Percentiles rank a stretch among this genome's conserved stretches.
Conservation (phyloP, 2,797 vertebrate species). For the Phoebastria nigripes region DNA sequence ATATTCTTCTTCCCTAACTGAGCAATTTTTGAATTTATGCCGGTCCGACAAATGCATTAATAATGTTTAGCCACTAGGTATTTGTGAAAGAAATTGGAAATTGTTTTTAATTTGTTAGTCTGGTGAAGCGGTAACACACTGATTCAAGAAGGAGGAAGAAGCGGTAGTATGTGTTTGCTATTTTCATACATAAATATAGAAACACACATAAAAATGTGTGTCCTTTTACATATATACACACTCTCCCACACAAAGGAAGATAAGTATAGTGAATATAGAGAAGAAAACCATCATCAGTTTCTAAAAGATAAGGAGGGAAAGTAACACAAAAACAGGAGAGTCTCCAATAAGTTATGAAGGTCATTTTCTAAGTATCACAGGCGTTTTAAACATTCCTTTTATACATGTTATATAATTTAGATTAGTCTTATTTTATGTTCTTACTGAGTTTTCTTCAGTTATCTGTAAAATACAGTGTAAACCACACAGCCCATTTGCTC, state of each 20-base stretch:
- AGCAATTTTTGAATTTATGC: conserved; percentile 71
- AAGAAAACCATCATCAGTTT: conserved; percentile 5
- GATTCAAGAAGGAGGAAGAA: conserved; percentile 24
- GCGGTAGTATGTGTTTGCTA: not conserved
- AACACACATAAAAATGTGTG: not conserved
- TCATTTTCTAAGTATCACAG: conserved; percentile 53
- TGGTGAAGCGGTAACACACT: conserved; percentile 54
- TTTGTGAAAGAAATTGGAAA: conserved; percentile 68
- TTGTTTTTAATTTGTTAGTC: conserved; percentile 71
- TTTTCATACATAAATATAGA: conserved; percentile 51
- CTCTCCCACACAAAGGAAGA: not conserved
- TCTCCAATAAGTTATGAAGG: conserved; percentile 27
- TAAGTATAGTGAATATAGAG: not conserved
- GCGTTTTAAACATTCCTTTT: conserved; percentile 60
- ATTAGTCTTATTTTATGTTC: conserved; percentile 60
- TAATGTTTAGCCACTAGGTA: conserved; percentile 72
- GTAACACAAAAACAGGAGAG: conserved; percentile 2
- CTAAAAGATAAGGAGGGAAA: conserved; percentile 37
- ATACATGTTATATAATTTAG: conserved; percentile 42
- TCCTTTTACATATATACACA: not conserved
- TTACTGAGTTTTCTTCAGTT: conserved; percentile 35
- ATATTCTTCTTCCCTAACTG: conserved; percentile 69
- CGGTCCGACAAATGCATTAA: conserved; percentile 71
- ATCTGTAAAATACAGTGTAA: not conserved
- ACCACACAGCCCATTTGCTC: not conserved